Evolutionary conservation across 2,797 vertebrate genomes (phyloP).

Genomic region (Carapus acus): DNA sequence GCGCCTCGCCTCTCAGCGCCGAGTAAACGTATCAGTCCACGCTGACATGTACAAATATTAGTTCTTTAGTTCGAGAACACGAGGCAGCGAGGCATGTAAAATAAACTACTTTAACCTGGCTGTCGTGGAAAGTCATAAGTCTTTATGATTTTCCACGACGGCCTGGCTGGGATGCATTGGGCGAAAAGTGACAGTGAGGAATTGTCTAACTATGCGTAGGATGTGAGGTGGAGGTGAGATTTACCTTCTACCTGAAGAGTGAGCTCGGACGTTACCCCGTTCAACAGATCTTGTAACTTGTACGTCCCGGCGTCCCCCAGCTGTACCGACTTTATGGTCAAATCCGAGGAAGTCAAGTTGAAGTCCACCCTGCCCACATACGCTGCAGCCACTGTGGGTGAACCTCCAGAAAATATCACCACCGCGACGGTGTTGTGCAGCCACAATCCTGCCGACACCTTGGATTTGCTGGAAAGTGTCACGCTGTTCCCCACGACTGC

Average conservation of each 20-base stretch:
- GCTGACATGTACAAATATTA: too few relatives aligned
- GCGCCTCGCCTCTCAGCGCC: too few relatives aligned
- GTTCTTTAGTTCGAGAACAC: too few relatives aligned
- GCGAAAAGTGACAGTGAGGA: not conserved
- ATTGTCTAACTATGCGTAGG: too few relatives aligned
- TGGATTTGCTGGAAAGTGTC: conserved; percentile 28
- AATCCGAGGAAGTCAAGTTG: not conserved
- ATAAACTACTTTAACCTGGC: too few relatives aligned
- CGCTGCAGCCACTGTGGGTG: accelerated
- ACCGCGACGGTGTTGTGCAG: conserved; percentile 1
- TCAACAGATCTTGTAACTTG: not conserved
- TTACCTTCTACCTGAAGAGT: conserved; percentile 67
- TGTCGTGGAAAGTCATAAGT: too few relatives aligned
- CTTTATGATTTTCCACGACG: too few relatives aligned
- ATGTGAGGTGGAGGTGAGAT: not conserved
- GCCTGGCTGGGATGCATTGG: too few relatives aligned
- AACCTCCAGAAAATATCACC: accelerated
- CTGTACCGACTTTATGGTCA: conserved; percentile 44
- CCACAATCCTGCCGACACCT: conserved; percentile 37
- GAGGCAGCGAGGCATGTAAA: too few relatives aligned
- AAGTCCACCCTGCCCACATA: not conserved
- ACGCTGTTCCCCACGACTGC: conserved; percentile 52
- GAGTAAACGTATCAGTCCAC: too few relatives aligned
- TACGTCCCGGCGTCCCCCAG: conserved; percentile 59
- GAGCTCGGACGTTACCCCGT: not conserved